These are phyloP conservation scores for Eupeodes luniger DNA, from an alignment of 2,888 invertebrate species.

Conservation along the genomic window DNA sequence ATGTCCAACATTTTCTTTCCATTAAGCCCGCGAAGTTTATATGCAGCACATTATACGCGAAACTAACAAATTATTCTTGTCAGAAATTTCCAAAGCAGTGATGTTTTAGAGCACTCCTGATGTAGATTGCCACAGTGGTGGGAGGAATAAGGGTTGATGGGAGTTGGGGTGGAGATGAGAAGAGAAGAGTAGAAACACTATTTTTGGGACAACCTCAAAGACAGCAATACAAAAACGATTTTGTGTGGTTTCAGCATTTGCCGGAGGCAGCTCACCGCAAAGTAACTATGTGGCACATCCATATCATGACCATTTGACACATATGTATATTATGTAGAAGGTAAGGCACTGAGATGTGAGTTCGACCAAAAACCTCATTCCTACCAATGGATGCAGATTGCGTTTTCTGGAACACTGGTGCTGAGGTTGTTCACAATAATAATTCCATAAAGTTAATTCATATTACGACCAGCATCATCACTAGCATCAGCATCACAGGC, in stretches of 20 bases:
- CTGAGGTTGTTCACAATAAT: slow-evolving; percentile 43
- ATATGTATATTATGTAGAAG: not conserved
- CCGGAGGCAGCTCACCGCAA: slow-evolving; percentile 61
- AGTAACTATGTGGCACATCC: slow-evolving; percentile 60
- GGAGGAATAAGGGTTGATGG: not conserved
- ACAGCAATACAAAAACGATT: slow-evolving; percentile 68
- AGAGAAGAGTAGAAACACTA: slow-evolving; percentile 9
- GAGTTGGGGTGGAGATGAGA: not conserved
- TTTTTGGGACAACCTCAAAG: slow-evolving; percentile 59
- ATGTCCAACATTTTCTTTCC: slow-evolving; percentile 43
- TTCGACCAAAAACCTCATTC: slow-evolving; percentile 12
- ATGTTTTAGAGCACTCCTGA: not conserved
- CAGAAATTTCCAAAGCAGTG: slow-evolving; percentile 47
- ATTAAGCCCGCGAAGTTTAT: slow-evolving; percentile 32
- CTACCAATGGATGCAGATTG: slow-evolving; percentile 26
- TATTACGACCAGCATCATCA: slow-evolving; percentile 36
- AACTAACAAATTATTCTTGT: slow-evolving; percentile 59
- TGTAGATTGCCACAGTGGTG: not conserved
- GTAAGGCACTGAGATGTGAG: slow-evolving; percentile 15
- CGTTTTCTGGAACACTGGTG: slow-evolving; percentile 40
- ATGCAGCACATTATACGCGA: slow-evolving; percentile 35
- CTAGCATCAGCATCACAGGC: slow-evolving; percentile 8
- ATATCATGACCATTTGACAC: slow-evolving; percentile 53
- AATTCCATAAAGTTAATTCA: slow-evolving; percentile 45
- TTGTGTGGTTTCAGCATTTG: slow-evolving; percentile 65